Evolutionary conservation across 1,140 invertebrate species (phyloP), one percentile per base, ranked within the genome.

Genomic region (Melanaphis sacchari): DNA sequence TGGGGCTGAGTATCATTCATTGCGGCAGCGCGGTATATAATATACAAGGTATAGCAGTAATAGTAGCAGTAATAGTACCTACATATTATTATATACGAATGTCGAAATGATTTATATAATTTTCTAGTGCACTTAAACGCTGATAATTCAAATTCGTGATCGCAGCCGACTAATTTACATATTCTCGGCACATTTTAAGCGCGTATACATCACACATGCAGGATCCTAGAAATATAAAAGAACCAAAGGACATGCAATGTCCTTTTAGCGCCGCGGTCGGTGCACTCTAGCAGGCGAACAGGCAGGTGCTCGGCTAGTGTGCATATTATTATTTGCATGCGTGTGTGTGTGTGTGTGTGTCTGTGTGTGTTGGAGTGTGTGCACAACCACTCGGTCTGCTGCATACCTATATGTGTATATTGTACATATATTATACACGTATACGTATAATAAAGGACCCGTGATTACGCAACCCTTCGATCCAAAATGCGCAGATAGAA

Each of bases 81-180:
- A 84, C 41, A 43, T 41, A 31, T 43, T 90, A 90, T 90, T 26
- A 59, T 46, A 43, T 7, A 36, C 43, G 76, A 92, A 92, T 92
- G 91, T 92, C 91, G 76, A 92, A 92, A 92, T 40, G 91, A 84
- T 92, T 92, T 92, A 92, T 92, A 84, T 92, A 92, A 92, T 82
- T 92, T 84, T 92, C 76, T 49, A 92, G 59, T 81, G 76, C 91
- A 84, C 91, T 92, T 54, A 46, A 92, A 92, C 76, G 91, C 76
- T 38, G 91, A 82, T 92, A 38, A 82, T 92, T 91, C 38, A 24
- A 90, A 91, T 41, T 92, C 91, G 91, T 82, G 91, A 92, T 82
- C 66, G 36, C 91, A 5, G 36, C 43, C 46, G 43, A 52, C 46
- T 92, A 54, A 84, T 92, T 84, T 52, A 52, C 90, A 91, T 91